These are phyloP conservation scores for Halcyon senegalensis DNA, from an alignment of 2,113 vertebrate species.

Conservation along the genomic window DNA sequence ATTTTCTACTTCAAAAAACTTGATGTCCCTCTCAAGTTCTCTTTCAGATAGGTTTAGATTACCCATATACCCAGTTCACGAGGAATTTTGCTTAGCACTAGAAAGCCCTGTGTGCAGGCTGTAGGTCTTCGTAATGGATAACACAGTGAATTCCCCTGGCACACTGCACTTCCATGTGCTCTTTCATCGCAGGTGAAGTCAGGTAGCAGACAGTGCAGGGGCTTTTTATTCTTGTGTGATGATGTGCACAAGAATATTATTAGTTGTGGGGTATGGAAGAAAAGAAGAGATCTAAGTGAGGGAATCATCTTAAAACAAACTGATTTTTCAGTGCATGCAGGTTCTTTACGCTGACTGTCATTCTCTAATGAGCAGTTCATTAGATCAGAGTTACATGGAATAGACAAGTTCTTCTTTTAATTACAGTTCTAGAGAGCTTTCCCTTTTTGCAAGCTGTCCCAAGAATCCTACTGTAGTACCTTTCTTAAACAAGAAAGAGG, in stretches of 20 bases:
- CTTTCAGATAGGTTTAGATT: slow-evolving; percentile 26
- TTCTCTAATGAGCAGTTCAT: neutral
- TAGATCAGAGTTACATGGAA: neutral
- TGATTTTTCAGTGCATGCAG: neutral
- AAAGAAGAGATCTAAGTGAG: fast-evolving
- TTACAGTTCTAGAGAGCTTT: neutral
- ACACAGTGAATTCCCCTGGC: neutral
- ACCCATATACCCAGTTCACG: neutral
- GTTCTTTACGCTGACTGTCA: neutral
- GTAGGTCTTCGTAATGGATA: neutral
- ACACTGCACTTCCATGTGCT: neutral
- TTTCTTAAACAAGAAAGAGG: neutral
- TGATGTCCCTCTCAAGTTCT: slow-evolving; percentile 2
- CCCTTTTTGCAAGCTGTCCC: neutral
- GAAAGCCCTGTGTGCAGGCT: neutral
- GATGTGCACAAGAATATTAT: neutral
- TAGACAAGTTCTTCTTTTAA: neutral
- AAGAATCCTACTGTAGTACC: neutral
- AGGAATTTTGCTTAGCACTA: neutral
- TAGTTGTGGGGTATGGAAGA: neutral
- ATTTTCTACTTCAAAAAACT: slow-evolving; percentile 38
- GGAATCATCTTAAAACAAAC: neutral
- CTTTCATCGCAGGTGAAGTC: neutral
- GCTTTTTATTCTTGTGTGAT: neutral
- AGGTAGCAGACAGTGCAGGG: neutral